phyloP scores from a whole-genome alignment of 2,797 vertebrate genomes.

The Poliocrania exsul region DNA sequence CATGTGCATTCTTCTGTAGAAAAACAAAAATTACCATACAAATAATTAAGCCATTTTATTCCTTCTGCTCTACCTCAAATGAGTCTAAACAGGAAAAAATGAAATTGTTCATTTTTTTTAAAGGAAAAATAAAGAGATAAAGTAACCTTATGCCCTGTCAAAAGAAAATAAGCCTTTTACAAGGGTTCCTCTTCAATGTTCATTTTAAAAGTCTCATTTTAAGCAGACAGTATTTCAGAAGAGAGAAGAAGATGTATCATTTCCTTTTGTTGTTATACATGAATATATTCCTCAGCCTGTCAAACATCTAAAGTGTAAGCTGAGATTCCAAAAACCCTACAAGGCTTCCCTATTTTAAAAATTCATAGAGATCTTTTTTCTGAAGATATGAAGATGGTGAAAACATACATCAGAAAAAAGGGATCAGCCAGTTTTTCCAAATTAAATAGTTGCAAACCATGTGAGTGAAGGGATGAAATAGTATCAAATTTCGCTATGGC shows the following conservation, averaged over 20 bases:
- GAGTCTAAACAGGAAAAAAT: not conserved
- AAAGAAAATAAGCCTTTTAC: not conserved
- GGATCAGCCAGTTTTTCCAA: not conserved
- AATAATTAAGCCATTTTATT: not conserved
- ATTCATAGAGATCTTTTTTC: not conserved
- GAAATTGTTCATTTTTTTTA: not conserved
- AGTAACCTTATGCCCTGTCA: not conserved
- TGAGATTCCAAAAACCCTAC: not conserved
- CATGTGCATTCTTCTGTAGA: not conserved
- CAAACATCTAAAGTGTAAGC: not conserved
- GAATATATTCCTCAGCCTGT: not conserved
- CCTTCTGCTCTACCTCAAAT: not conserved
- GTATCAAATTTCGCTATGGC: not conserved
- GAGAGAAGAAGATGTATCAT: not conserved
- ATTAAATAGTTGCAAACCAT: not conserved
- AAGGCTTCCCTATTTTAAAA: not conserved
- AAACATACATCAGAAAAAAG: not conserved
- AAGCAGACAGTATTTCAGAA: not conserved
- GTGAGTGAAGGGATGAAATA: not conserved
- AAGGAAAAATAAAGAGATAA: not conserved
- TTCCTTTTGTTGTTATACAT: constrained; percentile 10
- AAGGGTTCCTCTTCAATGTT: not conserved
- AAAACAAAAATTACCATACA: not conserved
- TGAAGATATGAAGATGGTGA: not conserved
- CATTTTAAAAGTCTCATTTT: not conserved